A percentile compares a stretch with the other conserved stretches of the same genome.
Conservation (phyloP, 2,888 invertebrate species). For the Leptura quadrifasciata region DNA sequence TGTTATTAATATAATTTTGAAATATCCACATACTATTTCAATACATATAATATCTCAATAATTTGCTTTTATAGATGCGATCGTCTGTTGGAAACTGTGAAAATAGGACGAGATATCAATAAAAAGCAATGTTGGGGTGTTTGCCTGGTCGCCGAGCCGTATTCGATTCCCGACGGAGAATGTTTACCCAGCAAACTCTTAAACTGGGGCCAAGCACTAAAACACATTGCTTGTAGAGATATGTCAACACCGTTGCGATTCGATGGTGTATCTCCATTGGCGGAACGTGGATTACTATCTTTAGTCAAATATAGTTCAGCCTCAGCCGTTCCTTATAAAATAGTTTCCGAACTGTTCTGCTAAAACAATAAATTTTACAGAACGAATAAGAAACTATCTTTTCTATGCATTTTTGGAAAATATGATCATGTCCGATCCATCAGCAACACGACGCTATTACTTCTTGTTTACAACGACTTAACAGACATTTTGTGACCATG, state of each 20-base stretch:
- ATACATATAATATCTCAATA: conserved; percentile 20
- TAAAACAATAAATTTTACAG: no score
- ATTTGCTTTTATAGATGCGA: conserved; percentile 23
- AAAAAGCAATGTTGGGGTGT: conserved; percentile 55
- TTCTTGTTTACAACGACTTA: no score
- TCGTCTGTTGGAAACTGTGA: conserved; percentile 40
- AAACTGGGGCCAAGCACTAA: conserved; percentile 58
- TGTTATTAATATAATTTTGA: not conserved
- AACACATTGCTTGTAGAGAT: conserved; percentile 60
- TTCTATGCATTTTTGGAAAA: no score
- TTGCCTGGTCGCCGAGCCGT: conserved; percentile 53
- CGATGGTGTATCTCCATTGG: conserved; percentile 19
- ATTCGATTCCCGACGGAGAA: conserved; percentile 55
- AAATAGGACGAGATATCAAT: conserved; percentile 50
- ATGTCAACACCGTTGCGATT: conserved; percentile 53
- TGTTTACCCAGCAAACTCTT: conserved; percentile 58
- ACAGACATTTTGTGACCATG: no score
- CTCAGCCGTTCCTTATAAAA: no score
- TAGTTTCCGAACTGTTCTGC: no score
- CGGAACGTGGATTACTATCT: not conserved
- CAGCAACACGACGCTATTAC: no score
- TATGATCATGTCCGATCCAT: no score
- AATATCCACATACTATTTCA: conserved; percentile 15
- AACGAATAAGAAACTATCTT: no score
- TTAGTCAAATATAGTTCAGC: not conserved